These are phyloP conservation scores for Philopotamus ludificatus DNA, from an alignment of 1,140 invertebrate species.

Conservation along the genomic window DNA sequence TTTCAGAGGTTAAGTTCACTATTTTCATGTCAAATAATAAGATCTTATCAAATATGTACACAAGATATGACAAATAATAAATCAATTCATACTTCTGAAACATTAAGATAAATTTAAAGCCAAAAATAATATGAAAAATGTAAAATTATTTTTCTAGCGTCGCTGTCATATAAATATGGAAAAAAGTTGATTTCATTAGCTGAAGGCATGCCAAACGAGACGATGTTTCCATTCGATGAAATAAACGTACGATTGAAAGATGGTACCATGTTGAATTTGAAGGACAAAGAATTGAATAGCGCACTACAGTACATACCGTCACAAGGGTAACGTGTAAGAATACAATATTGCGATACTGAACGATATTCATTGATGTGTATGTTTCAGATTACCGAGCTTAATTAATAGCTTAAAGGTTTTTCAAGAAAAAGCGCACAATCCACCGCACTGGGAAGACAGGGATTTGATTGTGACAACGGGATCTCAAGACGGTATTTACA, in stretches of 20 bases:
- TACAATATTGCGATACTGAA: not conserved
- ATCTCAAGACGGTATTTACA: slow-evolving; percentile 74
- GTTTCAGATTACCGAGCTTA: slow-evolving; percentile 59
- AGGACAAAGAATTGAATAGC: slow-evolving; percentile 59
- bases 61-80: no score
- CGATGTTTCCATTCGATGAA: slow-evolving; percentile 70
- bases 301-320: slow-evolving; percentile 75
- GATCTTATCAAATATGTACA: no score
- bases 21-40: no score
- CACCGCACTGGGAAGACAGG: slow-evolving; percentile 61
- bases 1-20: no score
- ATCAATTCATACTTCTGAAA: not conserved
- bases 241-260: slow-evolving; percentile 64
- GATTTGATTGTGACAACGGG: slow-evolving; percentile 70
- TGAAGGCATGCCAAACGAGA: slow-evolving; percentile 75
- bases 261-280: slow-evolving; percentile 58
- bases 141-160: slow-evolving; percentile 56
- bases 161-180: slow-evolving; percentile 63
- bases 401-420: slow-evolving; percentile 64
- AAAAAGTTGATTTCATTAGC: slow-evolving; percentile 70
- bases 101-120: not conserved
- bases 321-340: slow-evolving; percentile 62
- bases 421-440: slow-evolving; percentile 64
- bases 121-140: not conserved
- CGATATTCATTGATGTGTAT: slow-evolving; percentile 15